Evolutionary conservation across 2,888 invertebrate genomes (phyloP), one percentile per base, ranked within the genome.

Genomic region (Thera obeliscata): DNA sequence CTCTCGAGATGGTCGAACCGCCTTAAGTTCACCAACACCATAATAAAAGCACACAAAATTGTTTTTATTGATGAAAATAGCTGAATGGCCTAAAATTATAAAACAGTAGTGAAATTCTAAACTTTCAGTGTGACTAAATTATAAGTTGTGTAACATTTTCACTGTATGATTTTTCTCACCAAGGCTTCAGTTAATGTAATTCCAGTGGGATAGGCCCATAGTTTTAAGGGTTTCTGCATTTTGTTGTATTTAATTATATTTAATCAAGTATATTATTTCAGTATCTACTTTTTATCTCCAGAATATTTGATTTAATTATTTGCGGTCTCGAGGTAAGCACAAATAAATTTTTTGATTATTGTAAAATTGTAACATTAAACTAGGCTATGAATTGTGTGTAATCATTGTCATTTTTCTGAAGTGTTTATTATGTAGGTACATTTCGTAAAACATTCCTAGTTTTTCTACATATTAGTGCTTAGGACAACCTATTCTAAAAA

Each of bases 151-250:
- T 41, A 56, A 62, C 62, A 63, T 69, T 69, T 75, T 72, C 67
- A 71, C 36, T 76, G 41, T 36, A 48, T 33, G 48, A 36, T n/a
- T 41, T 33, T 43, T 59, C 33, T 64, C 58, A 64, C 41, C 64
- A 50, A 6, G 5, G 8, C 8, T 56, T 41, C 22, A 56, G 41
- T 55, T 12, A 41, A 36, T 46, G 1, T 9, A n/a, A 36, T n/a
- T 9, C 22, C 6, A 33, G 2, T 49, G 56, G n/a, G 7, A 67
- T 57, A 54, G 35, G 60, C 55, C 38, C 36, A 5, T 78, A 80
- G 78, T 74, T 64, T 67, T 81, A 81, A 80, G 80, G 74, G 77
- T 71, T 76, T 56, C 52, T 74, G 76, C 72, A 72, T 75, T 75
- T 73, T 72, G 43, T 55, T 55, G 66, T 76, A 77, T 65, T 74